A percentile compares a stretch with the other conserved stretches of the same genome.
These are phyloP conservation scores for Lepidurus arcticus DNA, from an alignment of 1,140 invertebrate genomes.

Conservation along the genomic window DNA sequence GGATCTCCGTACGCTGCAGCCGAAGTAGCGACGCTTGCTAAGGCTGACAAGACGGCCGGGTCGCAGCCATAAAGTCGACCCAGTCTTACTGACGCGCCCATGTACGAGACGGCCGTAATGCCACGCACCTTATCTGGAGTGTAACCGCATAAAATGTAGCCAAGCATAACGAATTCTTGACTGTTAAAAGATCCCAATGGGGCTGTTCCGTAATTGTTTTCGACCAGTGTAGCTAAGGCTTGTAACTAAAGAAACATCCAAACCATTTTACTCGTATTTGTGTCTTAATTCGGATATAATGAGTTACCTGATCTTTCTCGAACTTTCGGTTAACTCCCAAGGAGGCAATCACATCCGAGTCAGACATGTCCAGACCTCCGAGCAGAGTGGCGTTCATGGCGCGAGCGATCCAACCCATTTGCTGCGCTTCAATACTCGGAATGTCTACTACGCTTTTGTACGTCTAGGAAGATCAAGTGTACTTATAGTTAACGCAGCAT, in stretches of 20 bases:
- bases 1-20: background rate
- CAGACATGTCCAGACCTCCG: background rate
- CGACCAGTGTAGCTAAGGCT: background rate
- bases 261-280: too few relatives aligned
- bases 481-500: background rate
- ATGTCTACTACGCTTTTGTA: background rate
- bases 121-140: background rate
- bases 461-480: background rate
- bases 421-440: constrained; percentile 12
- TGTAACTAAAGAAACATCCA: background rate
- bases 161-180: constrained; percentile 1
- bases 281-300: background rate
- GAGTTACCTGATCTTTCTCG: constrained; percentile 22
- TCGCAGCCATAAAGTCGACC: constrained; percentile 23
- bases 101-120: constrained; percentile 1
- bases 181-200: background rate
- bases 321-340: background rate
- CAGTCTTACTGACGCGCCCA: background rate
- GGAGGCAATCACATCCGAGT: constrained; percentile 24
- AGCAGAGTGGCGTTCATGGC: background rate
- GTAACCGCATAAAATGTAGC: constrained; percentile 6
- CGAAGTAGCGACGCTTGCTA: constrained; percentile 7
- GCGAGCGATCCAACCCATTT: constrained; percentile 25
- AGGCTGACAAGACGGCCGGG: background rate
- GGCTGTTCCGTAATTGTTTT: background rate